Conservation (phyloP, 2,797 vertebrate genomes). For the Acestrorhynchus altus region DNA sequence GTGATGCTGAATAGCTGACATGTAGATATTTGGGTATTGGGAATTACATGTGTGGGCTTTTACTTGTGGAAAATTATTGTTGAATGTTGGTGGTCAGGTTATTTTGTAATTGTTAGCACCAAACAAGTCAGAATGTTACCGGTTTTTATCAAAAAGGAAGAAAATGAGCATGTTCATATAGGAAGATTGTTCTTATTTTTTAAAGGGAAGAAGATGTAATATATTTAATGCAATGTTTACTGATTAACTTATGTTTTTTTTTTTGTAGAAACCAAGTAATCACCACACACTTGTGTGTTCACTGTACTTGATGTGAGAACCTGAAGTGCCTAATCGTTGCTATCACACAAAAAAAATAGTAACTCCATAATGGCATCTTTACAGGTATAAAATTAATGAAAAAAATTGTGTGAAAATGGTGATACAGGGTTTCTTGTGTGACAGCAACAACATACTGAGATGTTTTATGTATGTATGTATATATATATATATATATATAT, state of each 20-base stretch:
- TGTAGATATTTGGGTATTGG: neutral
- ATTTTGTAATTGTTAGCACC: neutral
- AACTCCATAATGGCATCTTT: too few relatives aligned
- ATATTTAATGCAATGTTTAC: neutral
- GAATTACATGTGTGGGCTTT: neutral
- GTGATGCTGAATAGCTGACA: neutral
- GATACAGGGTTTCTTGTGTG: neutral
- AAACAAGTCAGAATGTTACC: slow-evolving; percentile 14
- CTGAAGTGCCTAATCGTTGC: slow-evolving; percentile 14
- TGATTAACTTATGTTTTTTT: neutral
- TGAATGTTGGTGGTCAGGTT: slow-evolving; percentile 15
- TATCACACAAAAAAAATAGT: too few relatives aligned
- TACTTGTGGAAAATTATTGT: neutral
- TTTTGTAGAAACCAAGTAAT: slow-evolving; percentile 4
- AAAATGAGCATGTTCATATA: neutral
- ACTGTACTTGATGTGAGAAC: slow-evolving; percentile 6
- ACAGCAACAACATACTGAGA: neutral
- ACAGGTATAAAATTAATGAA: too few relatives aligned
- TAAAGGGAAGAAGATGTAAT: neutral
- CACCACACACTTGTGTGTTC: slow-evolving; percentile 14
- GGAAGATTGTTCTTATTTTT: neutral
- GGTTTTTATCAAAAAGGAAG: neutral
- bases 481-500: too few relatives aligned
- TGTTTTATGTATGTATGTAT: too few relatives aligned
- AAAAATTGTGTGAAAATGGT: too few relatives aligned